Percentiles rank a stretch among this genome's conserved stretches.
phyloP scores from a whole-genome alignment of 1,140 invertebrate genomes.

The Andricus grossulariae region DNA sequence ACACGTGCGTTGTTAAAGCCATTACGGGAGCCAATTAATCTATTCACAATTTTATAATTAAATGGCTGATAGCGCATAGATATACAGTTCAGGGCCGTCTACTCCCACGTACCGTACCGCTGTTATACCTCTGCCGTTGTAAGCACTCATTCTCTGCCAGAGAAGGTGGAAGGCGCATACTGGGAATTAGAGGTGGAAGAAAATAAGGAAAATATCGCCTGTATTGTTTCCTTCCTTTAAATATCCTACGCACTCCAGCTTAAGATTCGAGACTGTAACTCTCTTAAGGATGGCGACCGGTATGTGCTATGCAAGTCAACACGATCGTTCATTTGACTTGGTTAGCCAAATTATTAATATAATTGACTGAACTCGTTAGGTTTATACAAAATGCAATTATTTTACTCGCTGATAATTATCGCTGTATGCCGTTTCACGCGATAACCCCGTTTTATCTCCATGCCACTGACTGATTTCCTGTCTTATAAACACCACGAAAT shows the following conservation, averaged over 20 bases:
- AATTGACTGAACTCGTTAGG: slow-evolving; percentile 59
- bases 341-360: slow-evolving; percentile 60
- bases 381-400: slow-evolving; percentile 35
- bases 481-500: neutral
- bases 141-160: slow-evolving; percentile 64
- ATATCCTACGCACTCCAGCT: slow-evolving; percentile 32
- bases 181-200: slow-evolving; percentile 39
- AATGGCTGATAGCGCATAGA: slow-evolving; percentile 75
- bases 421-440: slow-evolving; percentile 53
- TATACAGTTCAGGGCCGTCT: slow-evolving; percentile 70
- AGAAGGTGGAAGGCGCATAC: slow-evolving; percentile 18
- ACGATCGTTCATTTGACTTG: slow-evolving; percentile 57
- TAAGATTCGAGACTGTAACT: slow-evolving; percentile 39
- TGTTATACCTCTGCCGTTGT: slow-evolving; percentile 55
- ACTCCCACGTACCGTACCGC: slow-evolving; percentile 69
- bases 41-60: slow-evolving; percentile 76
- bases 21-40: slow-evolving; percentile 76
- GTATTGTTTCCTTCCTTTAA: slow-evolving; percentile 14
- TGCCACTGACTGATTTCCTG: neutral
- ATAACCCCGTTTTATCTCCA: slow-evolving; percentile 30
- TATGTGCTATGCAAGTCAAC: slow-evolving; percentile 4
- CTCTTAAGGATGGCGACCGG: slow-evolving; percentile 47
- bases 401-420: slow-evolving; percentile 48
- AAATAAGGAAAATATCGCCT: slow-evolving; percentile 15
- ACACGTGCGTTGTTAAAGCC: slow-evolving; percentile 68